Evolutionary conservation across 1,140 invertebrate genomes (phyloP).

Genomic region (Saccostrea cuccullata): DNA sequence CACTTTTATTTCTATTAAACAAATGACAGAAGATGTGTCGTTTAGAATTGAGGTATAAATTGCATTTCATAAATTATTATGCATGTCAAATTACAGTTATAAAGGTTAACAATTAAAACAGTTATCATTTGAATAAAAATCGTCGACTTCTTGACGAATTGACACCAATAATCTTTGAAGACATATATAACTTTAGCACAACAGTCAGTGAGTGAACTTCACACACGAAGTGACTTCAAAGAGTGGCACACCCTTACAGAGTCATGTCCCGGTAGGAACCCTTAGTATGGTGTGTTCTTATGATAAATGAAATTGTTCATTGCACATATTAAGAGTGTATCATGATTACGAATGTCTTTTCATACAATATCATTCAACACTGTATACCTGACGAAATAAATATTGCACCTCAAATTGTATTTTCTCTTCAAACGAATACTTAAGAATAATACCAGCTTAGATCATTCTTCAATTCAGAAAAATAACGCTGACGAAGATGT

Average conservation of each 20-base stretch:
- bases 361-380: not conserved
- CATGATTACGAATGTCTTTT: slow-evolving; percentile 5
- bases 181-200: not conserved
- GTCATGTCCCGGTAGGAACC: not conserved
- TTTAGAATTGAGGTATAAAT: slow-evolving; percentile 28
- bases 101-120: slow-evolving; percentile 12
- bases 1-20: slow-evolving; percentile 15
- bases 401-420: slow-evolving; percentile 17
- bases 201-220: not conserved
- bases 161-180: not conserved
- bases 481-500: not conserved
- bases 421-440: not conserved
- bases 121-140: not conserved
- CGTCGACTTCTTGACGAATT: not conserved
- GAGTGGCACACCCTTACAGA: not conserved
- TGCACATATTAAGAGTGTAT: not conserved
- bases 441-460: too few relatives aligned
- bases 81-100: slow-evolving; percentile 19
- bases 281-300: not conserved
- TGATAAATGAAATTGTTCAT: slow-evolving; percentile 11
- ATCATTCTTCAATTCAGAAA: not conserved
- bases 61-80: slow-evolving; percentile 25
- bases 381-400: slow-evolving; percentile 8
- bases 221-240: not conserved
- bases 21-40: slow-evolving; percentile 24